Conservation (phyloP, 2,113 vertebrate genomes). For the Furnarius figulus region DNA sequence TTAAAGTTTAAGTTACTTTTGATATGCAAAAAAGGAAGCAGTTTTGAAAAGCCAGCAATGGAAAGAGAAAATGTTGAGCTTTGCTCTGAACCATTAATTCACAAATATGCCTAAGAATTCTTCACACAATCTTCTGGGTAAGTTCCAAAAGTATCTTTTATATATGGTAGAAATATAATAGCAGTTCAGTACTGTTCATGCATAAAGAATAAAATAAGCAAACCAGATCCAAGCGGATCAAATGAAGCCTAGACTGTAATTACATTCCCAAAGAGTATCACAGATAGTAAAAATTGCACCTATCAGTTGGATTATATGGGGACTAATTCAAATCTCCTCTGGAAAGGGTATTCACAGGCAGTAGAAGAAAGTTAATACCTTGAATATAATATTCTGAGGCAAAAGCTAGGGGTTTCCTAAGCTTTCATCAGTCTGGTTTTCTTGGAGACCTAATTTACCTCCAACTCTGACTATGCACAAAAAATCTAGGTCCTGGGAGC, state of each 20-base stretch:
- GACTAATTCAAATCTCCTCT: background rate
- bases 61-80: background rate
- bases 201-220: background rate
- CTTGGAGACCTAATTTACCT: background rate
- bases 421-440: background rate
- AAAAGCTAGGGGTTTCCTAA: background rate
- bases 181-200: background rate
- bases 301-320: background rate
- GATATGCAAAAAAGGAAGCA: conserved; percentile 9
- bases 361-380: background rate
- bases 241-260: background rate
- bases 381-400: background rate
- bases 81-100: background rate
- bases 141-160: background rate
- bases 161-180: background rate
- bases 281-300: background rate
- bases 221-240: background rate
- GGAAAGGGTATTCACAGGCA: background rate
- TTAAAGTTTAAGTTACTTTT: conserved; percentile 31
- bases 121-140: background rate
- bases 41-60: conserved; percentile 35
- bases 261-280: background rate
- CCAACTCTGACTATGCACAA: background rate
- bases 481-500: background rate
- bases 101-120: background rate